Conservation (phyloP, 2,888 invertebrate genomes). For the Argyresthia albistria region DNA sequence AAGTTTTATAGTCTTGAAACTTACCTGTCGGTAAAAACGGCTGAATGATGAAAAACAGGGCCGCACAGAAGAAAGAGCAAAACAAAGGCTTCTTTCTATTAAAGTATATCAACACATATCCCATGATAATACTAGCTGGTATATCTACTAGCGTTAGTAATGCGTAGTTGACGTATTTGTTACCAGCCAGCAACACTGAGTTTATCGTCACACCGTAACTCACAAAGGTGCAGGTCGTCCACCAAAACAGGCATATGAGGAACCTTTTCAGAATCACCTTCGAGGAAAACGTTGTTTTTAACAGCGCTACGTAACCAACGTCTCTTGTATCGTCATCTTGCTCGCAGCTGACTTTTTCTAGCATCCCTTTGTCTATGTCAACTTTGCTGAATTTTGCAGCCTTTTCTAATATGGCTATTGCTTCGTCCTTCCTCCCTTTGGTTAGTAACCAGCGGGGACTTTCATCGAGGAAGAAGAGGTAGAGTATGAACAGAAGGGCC, state of each 20-base stretch:
- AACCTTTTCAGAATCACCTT: conserved; percentile 37
- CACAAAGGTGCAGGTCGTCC: conserved; percentile 74
- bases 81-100: conserved; percentile 66
- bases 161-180: conserved; percentile 78
- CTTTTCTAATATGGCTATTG: conserved; percentile 63
- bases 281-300: conserved; percentile 40
- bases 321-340: conserved; percentile 1
- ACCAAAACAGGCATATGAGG: conserved; percentile 28
- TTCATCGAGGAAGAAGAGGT: conserved; percentile 74
- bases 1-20: conserved; percentile 8
- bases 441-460: conserved; percentile 78
- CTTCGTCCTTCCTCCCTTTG: conserved; percentile 70
- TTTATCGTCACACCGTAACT: conserved; percentile 79
- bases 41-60: conserved; percentile 70
- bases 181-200: conserved; percentile 75
- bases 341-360: conserved; percentile 2
- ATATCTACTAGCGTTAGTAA: conserved; percentile 61
- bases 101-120: conserved; percentile 44
- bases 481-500: conserved; percentile 70
- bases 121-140: conserved; percentile 61
- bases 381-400: conserved; percentile 45
- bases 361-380: conserved; percentile 4
- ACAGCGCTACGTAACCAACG: neutral
- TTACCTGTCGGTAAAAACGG: conserved; percentile 72
- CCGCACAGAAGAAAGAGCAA: conserved; percentile 66